These are phyloP conservation scores for Apis dorsata DNA, from an alignment of 1,140 invertebrate genomes.

Conservation along the genomic window DNA sequence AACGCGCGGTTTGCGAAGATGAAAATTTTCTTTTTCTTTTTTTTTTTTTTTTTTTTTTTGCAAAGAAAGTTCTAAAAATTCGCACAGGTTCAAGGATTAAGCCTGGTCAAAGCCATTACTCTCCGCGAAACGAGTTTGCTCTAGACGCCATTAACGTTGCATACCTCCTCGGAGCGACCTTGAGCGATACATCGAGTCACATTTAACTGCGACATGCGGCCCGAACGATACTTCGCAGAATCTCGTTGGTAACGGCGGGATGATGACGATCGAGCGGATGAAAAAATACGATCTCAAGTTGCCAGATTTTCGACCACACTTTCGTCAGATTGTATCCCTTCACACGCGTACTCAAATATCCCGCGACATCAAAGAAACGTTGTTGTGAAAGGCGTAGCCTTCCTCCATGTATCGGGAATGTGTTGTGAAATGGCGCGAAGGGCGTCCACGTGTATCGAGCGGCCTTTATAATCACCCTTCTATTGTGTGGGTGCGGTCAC, in stretches of 20 bases:
- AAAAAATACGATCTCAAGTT: neutral
- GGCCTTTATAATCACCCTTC: constrained; percentile 48
- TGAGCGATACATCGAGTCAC: constrained; percentile 16
- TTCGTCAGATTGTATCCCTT: too few species aligned
- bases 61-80: too few species aligned
- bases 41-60: too few species aligned
- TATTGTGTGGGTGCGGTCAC: constrained; percentile 62
- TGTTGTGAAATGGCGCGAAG: constrained; percentile 35
- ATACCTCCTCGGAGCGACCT: constrained; percentile 26
- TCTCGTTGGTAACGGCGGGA: too few species aligned
- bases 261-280: neutral
- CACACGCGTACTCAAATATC: too few species aligned
- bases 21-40: too few species aligned
- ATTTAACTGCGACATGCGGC: constrained; percentile 10
- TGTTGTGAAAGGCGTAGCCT: neutral
- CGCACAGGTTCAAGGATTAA: neutral
- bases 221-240: neutral
- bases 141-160: constrained; percentile 37
- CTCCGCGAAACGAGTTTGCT: constrained; percentile 41
- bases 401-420: neutral
- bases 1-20: too few species aligned
- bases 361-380: neutral
- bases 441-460: constrained; percentile 48
- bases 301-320: neutral
- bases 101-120: constrained; percentile 44